These are phyloP conservation scores for Monoplex corrugatus DNA, from an alignment of 2,888 invertebrate genomes.

Conservation along the genomic window DNA sequence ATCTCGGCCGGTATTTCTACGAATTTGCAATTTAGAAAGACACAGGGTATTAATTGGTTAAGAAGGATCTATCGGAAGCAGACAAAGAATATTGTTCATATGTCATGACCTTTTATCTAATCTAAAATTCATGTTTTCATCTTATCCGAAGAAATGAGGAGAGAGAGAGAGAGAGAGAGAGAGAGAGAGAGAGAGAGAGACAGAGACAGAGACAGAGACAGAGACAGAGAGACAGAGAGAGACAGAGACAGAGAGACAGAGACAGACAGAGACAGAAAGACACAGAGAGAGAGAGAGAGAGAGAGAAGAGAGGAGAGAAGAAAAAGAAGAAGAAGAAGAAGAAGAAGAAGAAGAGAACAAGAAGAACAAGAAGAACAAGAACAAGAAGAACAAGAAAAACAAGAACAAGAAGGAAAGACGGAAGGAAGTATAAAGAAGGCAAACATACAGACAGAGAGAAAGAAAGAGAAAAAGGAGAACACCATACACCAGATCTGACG, in stretches of 20 bases:
- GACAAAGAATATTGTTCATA: no score
- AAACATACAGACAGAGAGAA: background rate
- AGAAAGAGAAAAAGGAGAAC: background rate
- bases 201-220: background rate
- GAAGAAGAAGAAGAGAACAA: no score
- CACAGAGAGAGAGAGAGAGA: slow-evolving; percentile 4
- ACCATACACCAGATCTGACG: no score
- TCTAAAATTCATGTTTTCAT: no score
- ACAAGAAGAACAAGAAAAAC: background rate
- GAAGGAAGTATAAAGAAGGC: background rate
- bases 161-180: background rate
- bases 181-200: slow-evolving; percentile 12
- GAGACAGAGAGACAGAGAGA: slow-evolving; percentile 15
- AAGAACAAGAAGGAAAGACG: background rate
- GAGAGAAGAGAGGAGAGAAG: background rate
- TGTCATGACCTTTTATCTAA: no score
- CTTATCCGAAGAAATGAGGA: background rate
- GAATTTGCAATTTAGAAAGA: no score
- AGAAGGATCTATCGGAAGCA: no score
- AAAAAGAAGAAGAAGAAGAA: background rate
- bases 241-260: slow-evolving; percentile 9
- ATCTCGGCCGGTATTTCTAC: no score
- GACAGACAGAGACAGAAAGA: no score
- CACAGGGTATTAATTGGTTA: no score
- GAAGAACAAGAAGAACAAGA: background rate